These are phyloP conservation scores for Albula goreensis DNA, from an alignment of 2,113 vertebrate genomes.

Conservation along the genomic window DNA sequence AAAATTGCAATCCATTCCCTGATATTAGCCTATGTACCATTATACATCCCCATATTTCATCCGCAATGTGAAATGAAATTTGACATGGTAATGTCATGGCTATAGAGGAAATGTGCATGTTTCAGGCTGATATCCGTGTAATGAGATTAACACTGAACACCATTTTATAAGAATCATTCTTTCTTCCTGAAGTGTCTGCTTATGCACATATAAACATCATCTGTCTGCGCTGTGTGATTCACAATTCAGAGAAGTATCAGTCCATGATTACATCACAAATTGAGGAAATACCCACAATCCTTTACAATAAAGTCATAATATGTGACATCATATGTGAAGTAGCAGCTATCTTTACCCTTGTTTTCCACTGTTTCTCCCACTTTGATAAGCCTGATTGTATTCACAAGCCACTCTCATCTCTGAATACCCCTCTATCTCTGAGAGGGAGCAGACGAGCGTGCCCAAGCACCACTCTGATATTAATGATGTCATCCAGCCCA, in stretches of 20 bases:
- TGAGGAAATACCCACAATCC: not conserved
- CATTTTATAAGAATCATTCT: not conserved
- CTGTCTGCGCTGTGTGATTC: not conserved
- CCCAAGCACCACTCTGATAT: no score
- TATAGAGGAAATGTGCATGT: not conserved
- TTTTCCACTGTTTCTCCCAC: no score
- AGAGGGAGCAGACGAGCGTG: no score
- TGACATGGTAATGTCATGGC: conserved; percentile 11
- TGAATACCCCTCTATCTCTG: no score
- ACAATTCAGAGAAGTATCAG: no score
- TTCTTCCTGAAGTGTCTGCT: not conserved
- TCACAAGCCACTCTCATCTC: no score
- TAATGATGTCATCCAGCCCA: no score
- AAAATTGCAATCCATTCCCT: not conserved
- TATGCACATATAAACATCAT: not conserved
- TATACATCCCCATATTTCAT: not conserved
- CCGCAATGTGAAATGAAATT: conserved; percentile 5
- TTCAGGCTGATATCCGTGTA: conserved; percentile 21
- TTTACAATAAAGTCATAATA: no score
- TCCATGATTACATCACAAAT: not conserved
- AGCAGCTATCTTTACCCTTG: no score
- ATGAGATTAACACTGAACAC: conserved; percentile 20
- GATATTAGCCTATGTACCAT: not conserved
- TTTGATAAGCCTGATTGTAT: no score
- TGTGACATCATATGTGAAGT: no score